A percentile compares a stretch with the other conserved stretches of the same genome.
These are phyloP conservation scores for Branchinecta lindahli DNA, from an alignment of 1,140 invertebrate species.

Conservation along the genomic window DNA sequence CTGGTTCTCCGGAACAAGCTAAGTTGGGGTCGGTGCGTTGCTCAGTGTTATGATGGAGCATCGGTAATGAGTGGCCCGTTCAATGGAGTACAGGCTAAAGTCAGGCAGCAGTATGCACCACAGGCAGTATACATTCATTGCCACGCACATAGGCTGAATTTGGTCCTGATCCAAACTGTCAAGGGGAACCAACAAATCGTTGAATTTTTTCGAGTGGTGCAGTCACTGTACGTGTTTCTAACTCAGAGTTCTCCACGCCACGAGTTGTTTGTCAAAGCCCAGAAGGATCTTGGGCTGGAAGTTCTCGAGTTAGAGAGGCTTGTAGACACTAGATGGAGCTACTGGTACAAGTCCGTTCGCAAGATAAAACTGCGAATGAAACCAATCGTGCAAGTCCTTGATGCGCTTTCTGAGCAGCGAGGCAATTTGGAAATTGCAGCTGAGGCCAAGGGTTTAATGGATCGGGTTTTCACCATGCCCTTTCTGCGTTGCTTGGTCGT, in stretches of 20 bases:
- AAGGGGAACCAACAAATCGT: constrained; percentile 5
- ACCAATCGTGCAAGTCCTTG: not conserved
- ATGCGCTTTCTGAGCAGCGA: constrained; percentile 3
- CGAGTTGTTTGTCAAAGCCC: not conserved
- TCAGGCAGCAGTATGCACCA: not conserved
- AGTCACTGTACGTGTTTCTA: constrained; percentile 1
- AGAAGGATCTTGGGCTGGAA: constrained; percentile 4
- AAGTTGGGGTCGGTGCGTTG: constrained; percentile 3
- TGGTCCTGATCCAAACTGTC: constrained; percentile 4
- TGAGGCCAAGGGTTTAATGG: not conserved
- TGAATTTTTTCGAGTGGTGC: constrained; percentile 5
- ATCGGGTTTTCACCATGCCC: constrained; percentile 4
- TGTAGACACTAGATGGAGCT: not conserved
- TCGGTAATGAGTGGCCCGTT: not conserved
- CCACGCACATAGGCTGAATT: not conserved
- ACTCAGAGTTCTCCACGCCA: not conserved
- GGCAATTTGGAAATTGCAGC: not conserved
- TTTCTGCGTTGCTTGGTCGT: constrained; percentile 8
- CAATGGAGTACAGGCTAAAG: constrained; percentile 5
- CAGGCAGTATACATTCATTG: constrained; percentile 5
- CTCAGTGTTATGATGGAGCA: not conserved
- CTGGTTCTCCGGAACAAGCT: constrained; percentile 4
- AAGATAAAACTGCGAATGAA: constrained; percentile 5
- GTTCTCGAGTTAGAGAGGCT: constrained; percentile 8
- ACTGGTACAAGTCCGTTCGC: constrained; percentile 3